phyloP scores from a whole-genome alignment of 2,797 vertebrate species.

The Enteromius treurensis region DNA sequence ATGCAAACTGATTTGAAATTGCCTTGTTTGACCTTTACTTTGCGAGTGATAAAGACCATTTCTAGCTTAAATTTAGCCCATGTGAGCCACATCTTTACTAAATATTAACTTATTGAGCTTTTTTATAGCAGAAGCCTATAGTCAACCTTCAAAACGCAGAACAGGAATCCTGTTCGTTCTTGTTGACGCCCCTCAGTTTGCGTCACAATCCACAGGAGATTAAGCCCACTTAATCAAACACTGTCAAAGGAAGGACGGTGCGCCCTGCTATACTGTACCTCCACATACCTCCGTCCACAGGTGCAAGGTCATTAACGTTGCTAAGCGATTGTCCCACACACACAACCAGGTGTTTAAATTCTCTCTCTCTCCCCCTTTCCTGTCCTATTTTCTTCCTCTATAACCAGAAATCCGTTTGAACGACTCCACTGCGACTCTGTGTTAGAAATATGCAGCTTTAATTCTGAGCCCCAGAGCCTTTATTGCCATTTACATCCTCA shows the following conservation, averaged over 20 bases:
- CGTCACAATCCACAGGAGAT: constrained; percentile 14
- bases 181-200: background rate
- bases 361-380: background rate
- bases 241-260: constrained; percentile 38
- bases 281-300: constrained; percentile 35
- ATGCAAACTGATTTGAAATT: background rate
- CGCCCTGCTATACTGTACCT: background rate
- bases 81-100: background rate
- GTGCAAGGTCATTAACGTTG: constrained; percentile 46
- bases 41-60: background rate
- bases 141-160: background rate
- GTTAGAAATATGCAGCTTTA: constrained; percentile 55
- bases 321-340: constrained; percentile 11
- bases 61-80: background rate
- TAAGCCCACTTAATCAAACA: constrained; percentile 28
- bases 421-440: constrained; percentile 12
- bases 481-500: constrained; percentile 58
- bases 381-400: background rate
- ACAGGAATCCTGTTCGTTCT: background rate
- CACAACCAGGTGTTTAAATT: constrained; percentile 31
- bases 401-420: constrained; percentile 47
- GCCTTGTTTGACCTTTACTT: background rate
- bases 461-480: constrained; percentile 34
- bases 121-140: background rate
- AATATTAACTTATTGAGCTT: background rate